Conservation (phyloP, 1,140 invertebrate species). For the Andrena cerasifolii region DNA sequence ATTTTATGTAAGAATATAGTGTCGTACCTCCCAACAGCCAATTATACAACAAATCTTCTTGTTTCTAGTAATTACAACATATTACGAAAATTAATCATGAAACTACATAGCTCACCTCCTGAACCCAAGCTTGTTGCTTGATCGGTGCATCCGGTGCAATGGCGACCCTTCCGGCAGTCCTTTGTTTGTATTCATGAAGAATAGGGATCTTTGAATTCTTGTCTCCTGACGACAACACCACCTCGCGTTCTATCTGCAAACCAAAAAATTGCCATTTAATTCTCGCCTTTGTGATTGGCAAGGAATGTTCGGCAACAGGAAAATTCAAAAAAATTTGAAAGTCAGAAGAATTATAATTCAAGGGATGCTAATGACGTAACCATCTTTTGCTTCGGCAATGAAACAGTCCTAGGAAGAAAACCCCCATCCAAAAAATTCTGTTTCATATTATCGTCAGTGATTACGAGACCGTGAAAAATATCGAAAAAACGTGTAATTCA, state of each 20-base stretch:
- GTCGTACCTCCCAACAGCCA: too few relatives aligned
- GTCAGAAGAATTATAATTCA: too few relatives aligned
- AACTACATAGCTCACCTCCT: slow-evolving; percentile 78
- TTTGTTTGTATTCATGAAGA: slow-evolving; percentile 87
- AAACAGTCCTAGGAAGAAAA: too few relatives aligned
- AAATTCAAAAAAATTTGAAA: too few relatives aligned
- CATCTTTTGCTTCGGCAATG: too few relatives aligned
- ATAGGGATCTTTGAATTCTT: slow-evolving; percentile 90
- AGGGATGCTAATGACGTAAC: too few relatives aligned
- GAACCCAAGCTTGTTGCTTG: slow-evolving; percentile 84
- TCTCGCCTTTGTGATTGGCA: not conserved
- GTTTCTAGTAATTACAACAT: not conserved
- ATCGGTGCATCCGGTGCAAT: slow-evolving; percentile 89
- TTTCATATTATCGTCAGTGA: too few relatives aligned
- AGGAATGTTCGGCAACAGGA: too few relatives aligned
- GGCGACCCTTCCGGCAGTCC: slow-evolving; percentile 82
- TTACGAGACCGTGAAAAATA: too few relatives aligned
- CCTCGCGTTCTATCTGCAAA: slow-evolving; percentile 88
- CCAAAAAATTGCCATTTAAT: not conserved
- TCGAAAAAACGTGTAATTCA: too few relatives aligned
- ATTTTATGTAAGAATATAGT: too few relatives aligned
- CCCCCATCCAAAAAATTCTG: too few relatives aligned
- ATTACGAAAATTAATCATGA: slow-evolving; percentile 17
- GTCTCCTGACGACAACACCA: slow-evolving; percentile 86
- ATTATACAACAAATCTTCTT: not conserved